These are phyloP conservation scores for Menura novaehollandiae DNA, from an alignment of 2,113 vertebrate genomes.

Conservation along the genomic window DNA sequence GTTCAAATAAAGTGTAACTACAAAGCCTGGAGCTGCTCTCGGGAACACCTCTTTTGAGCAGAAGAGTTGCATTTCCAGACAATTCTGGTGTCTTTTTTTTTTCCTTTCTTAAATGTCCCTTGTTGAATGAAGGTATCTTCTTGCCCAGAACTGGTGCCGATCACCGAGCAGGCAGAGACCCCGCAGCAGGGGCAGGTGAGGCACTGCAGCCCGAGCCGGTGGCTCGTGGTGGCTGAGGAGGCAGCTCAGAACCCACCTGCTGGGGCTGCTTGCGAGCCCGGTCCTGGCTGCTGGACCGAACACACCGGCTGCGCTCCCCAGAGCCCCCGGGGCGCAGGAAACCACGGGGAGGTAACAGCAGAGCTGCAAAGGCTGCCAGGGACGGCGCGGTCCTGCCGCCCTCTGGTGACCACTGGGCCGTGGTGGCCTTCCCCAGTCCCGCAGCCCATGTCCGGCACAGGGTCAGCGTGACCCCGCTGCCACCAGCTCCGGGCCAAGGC, in stretches of 20 bases:
- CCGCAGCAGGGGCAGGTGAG: rapidly evolving
- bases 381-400: background rate
- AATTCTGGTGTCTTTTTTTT: too few relatives aligned
- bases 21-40: background rate
- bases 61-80: background rate
- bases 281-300: background rate
- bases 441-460: background rate
- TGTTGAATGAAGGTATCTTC: background rate
- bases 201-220: background rate
- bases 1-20: background rate
- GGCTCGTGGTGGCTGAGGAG: background rate
- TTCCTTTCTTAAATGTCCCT: background rate
- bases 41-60: rapidly evolving
- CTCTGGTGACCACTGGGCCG: background rate
- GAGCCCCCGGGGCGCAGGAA: too few relatives aligned
- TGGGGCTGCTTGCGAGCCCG: background rate
- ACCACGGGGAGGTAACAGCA: rapidly evolving
- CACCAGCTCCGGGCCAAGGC: background rate
- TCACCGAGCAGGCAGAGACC: background rate
- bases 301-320: rapidly evolving
- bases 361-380: background rate
- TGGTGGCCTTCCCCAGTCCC: background rate
- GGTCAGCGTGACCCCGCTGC: background rate
- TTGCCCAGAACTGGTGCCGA: background rate
- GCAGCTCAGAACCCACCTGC: background rate